Evolutionary conservation across 2,888 invertebrate genomes (phyloP), one percentile per base, ranked within the genome.

Genomic region (Oscheius sp.): DNA sequence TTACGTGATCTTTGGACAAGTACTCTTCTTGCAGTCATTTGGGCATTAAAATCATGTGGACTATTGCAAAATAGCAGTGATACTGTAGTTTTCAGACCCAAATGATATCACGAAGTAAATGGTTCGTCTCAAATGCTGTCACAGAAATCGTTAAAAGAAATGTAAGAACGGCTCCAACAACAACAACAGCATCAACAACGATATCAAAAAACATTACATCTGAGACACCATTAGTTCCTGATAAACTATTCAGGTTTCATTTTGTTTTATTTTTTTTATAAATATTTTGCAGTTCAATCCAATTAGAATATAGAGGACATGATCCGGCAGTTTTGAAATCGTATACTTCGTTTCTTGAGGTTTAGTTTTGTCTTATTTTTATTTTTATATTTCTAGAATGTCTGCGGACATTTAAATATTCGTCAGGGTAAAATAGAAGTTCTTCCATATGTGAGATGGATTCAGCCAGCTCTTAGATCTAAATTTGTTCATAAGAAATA

Each of bases 401-500:
- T 78, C 4, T 83, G 83, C 49, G 54, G 41, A 22, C 67, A 79
- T 47, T 64, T 83, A 67, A 72, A 77, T 9, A 75, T 83, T 17
- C 49, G 70, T 8, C 70, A 61, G 38, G 79, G 81, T 9, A 41
- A 66, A 45, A 65, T 65, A 4, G 74, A 78, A 67, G 77, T 78
- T 20, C 67, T 81, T 1, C 82, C 82, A n/a, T 82, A 82, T 66
- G 78, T 82, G 28, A 71, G 78, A 45, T 82, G 82, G 82, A 61
- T 80, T 17, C 76, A 91, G 84, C 93, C 93, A 0, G 88, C 96
- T 12, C 89, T 96, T 4, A 93, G 93, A 86, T 93, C 93, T 49
- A 93, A 93, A 36, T 93, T 93, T 86, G 92, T 94, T 78, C 91
- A 92, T 86, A 94, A 94, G 87, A 96, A 96, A 84, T 94, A 95